phyloP scores from a whole-genome alignment of 2,888 invertebrate genomes.

The Leptinotarsa rubiginosa region DNA sequence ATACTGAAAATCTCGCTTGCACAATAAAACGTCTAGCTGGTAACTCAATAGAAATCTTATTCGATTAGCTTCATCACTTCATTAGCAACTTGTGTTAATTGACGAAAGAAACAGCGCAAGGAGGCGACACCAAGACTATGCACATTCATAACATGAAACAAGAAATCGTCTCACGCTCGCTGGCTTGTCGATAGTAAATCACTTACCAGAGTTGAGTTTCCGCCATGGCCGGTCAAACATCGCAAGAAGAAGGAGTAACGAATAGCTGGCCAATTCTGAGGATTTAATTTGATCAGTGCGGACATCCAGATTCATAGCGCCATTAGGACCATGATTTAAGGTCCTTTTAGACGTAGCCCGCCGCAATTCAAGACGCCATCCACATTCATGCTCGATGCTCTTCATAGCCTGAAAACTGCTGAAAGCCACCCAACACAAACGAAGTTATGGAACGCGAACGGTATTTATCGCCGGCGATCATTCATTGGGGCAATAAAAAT shows the following conservation, averaged over 20 bases:
- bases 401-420: slow-evolving; percentile 40
- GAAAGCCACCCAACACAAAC: slow-evolving; percentile 47
- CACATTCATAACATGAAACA: slow-evolving; percentile 32
- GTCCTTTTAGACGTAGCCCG: slow-evolving; percentile 64
- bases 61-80: not conserved
- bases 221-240: slow-evolving; percentile 60
- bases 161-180: slow-evolving; percentile 40
- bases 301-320: slow-evolving; percentile 69
- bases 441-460: slow-evolving; percentile 44
- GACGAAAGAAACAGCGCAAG: slow-evolving; percentile 9
- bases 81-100: slow-evolving; percentile 18
- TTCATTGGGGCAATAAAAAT: slow-evolving; percentile 43
- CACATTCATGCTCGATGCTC: slow-evolving; percentile 46
- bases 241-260: slow-evolving; percentile 54
- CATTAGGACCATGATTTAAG: slow-evolving; percentile 68
- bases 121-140: slow-evolving; percentile 36
- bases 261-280: slow-evolving; percentile 63
- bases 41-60: not conserved
- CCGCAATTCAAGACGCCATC: slow-evolving; percentile 56
- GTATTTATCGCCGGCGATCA: slow-evolving; percentile 45
- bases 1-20: no score
- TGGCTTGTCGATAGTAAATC: slow-evolving; percentile 50
- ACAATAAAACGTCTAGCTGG: not conserved
- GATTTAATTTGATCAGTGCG: slow-evolving; percentile 69
- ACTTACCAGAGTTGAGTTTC: slow-evolving; percentile 49